These are phyloP conservation scores for Leptinotarsa peninsularis DNA, from an alignment of 2,888 invertebrate genomes.

Conservation along the genomic window DNA sequence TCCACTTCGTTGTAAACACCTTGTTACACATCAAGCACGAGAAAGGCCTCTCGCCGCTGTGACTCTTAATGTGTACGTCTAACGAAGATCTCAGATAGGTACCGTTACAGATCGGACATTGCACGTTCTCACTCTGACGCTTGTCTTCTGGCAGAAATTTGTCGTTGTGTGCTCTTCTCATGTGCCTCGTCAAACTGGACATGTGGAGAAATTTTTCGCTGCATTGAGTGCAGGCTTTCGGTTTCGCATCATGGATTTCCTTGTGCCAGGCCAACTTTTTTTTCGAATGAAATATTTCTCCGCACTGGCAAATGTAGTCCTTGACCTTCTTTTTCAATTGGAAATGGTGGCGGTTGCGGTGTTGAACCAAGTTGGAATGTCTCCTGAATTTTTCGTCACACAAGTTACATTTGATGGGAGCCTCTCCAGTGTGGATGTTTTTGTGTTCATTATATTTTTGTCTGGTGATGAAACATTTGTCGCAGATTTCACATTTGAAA, in stretches of 20 bases:
- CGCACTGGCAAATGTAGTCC: conserved; percentile 71
- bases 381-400: conserved; percentile 85
- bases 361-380: conserved; percentile 87
- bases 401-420: conserved; percentile 83
- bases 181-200: conserved; percentile 85
- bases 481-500: conserved; percentile 79
- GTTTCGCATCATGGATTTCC: conserved; percentile 83
- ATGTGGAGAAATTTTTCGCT: conserved; percentile 88
- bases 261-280: conserved; percentile 88
- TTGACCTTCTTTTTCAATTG: conserved; percentile 77
- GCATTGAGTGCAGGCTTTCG: conserved; percentile 87
- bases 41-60: conserved; percentile 82
- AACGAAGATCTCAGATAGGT: conserved; percentile 84
- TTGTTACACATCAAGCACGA: conserved; percentile 87
- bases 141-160: conserved; percentile 76
- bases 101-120: conserved; percentile 82
- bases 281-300: conserved; percentile 84
- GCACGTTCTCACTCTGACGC: conserved; percentile 75
- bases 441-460: conserved; percentile 86
- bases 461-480: conserved; percentile 84
- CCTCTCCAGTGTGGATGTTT: conserved; percentile 84
- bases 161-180: conserved; percentile 83
- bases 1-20: conserved; percentile 90
- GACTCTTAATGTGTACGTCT: conserved; percentile 83
- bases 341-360: conserved; percentile 82